phyloP scores from a whole-genome alignment of 2,888 invertebrate species.

The Adela reaumurella region DNA sequence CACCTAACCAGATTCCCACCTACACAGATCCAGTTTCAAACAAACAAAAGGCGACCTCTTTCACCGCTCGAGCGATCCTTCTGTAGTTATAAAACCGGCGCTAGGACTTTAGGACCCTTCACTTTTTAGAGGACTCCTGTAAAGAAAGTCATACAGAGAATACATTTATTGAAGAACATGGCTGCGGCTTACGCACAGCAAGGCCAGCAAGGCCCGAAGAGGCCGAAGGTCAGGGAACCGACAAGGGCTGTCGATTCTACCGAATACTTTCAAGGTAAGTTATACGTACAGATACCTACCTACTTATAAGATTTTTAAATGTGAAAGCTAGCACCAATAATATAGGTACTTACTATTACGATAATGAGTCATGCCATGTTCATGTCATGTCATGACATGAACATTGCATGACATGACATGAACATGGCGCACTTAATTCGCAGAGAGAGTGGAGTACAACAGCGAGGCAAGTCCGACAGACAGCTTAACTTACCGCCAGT shows the following conservation, averaged over 20 bases:
- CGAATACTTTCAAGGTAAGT: slow-evolving; percentile 41
- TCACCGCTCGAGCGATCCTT: not conserved
- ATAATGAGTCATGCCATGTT: slow-evolving; percentile 1
- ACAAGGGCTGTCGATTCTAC: slow-evolving; percentile 20
- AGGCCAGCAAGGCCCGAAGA: slow-evolving; percentile 27
- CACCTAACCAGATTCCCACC: too few species aligned
- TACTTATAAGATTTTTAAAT: not conserved
- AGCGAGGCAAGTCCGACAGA: slow-evolving; percentile 49
- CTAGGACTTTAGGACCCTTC: not conserved
- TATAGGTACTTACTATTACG: too few species aligned
- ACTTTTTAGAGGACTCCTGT: not conserved
- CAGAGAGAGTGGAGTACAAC: slow-evolving; percentile 50
- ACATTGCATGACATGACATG: too few species aligned
- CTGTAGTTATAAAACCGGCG: not conserved
- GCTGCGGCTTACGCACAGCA: slow-evolving; percentile 27
- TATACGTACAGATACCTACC: not conserved
- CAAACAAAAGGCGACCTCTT: not conserved
- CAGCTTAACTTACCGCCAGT: slow-evolving; percentile 53
- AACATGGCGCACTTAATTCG: too few species aligned
- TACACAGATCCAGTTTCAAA: too few species aligned
- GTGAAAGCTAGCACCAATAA: too few species aligned
- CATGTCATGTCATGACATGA: not conserved
- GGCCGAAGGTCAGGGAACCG: slow-evolving; percentile 35
- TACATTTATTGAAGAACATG: slow-evolving; percentile 19
- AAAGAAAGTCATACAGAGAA: not conserved